Evolutionary conservation across 2,113 vertebrate species (phyloP), one percentile per base, ranked within the genome.

Genomic region (Cebidichthys violaceus): DNA sequence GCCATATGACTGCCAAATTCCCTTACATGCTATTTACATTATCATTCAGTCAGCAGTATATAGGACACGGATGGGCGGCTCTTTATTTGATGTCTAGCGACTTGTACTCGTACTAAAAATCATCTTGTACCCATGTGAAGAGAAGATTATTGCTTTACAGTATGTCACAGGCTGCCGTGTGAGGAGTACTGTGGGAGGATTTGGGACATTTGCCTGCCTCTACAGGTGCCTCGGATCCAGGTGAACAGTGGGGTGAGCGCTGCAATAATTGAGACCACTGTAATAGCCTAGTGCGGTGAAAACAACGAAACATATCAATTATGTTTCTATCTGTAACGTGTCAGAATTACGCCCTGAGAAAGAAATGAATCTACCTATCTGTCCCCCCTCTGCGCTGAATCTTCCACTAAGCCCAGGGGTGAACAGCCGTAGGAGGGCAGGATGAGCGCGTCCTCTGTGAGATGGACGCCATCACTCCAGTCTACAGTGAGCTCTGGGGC

Each of bases 21-120:
- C 82, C 85, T 89, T 89, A 89, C 92, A 86, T 92, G 84, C 88
- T 90, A 89, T 93, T 93, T 90, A 92, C 90, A 94, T 92, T 91
- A 93, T 90, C 89, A 89, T 88, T 85, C 93, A 92, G 91, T 93
- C 93, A 90, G 90, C 92, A 89, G 88, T 90, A 89, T 93, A 90
- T 90, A 81, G 86, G 90, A 88, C 92, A 90, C 18, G 92, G 92
- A 88, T 90, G 91, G 82, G 84, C 11, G 68, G 75, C 79, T 88
- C 84, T 86, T 81, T 89, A 91, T 88, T 88, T 90, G 89, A 88
- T 87, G 92, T 91, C 91, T 82, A 83, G 83, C 78, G 88, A 92
- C 89, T 93, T 89, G 76, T 74, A 81, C 87, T 92, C 84, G 45
- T 78, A 82, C 75, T 88, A 74, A 85, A 87, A 89, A 90, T 82